These are phyloP conservation scores for Lasioglossum leucozonium DNA, from an alignment of 2,888 invertebrate genomes.

Conservation along the genomic window DNA sequence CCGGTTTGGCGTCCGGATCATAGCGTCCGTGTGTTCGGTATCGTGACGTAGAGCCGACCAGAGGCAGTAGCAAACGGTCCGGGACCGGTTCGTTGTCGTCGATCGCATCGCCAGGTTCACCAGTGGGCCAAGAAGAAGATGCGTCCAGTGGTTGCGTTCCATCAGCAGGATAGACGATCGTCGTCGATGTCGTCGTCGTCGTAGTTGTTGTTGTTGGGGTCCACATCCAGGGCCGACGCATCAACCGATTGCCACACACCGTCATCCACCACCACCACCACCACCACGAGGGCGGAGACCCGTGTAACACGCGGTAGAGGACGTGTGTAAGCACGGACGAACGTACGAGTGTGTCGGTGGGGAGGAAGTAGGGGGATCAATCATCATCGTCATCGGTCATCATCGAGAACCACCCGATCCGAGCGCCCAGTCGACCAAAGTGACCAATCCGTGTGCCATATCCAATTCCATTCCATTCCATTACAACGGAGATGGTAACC, in stretches of 20 bases:
- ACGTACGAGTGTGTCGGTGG: constrained; percentile 73
- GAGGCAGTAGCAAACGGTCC: constrained; percentile 37
- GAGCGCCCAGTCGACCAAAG: constrained; percentile 78
- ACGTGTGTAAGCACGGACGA: constrained; percentile 75
- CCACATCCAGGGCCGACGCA: constrained; percentile 58
- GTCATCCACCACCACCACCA: constrained; percentile 68
- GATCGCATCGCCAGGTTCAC: constrained; percentile 42
- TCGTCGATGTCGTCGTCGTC: not conserved
- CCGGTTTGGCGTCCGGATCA: constrained; percentile 58
- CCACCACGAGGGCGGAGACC: constrained; percentile 69
- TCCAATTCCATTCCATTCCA: constrained; percentile 83
- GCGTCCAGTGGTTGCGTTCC: constrained; percentile 40
- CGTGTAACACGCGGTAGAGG: constrained; percentile 75
- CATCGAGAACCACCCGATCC: constrained; percentile 71
- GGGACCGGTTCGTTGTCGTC: constrained; percentile 40
- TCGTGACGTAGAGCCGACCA: constrained; percentile 54
- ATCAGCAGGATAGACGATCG: constrained; percentile 19
- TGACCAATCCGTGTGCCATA: constrained; percentile 80
- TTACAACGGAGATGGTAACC: constrained; percentile 86
- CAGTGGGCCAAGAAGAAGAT: constrained; percentile 12
- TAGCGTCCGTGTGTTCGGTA: constrained; percentile 61
- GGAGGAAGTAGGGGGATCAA: constrained; percentile 69
- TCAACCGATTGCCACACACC: constrained; percentile 70
- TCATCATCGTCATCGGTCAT: constrained; percentile 66
- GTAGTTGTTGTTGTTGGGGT: not conserved